Base-by-base conservation (phyloP, 1,140 invertebrate genomes). In the Holcopasites calliopsidis region DNA sequence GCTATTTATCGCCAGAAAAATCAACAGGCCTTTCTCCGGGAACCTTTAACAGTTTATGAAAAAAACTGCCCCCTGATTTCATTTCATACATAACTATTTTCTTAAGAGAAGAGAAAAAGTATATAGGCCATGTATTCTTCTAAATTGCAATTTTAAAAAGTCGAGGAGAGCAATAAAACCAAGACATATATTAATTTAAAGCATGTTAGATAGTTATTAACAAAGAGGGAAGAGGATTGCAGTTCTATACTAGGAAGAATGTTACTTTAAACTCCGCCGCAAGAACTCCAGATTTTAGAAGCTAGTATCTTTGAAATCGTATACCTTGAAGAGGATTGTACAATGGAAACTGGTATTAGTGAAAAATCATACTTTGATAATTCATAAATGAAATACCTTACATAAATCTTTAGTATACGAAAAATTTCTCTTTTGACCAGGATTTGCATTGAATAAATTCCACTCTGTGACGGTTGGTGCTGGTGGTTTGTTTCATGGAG, bases 181-280 rank as follows among this genome's bases (percentile, higher is more conserved):
- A 58, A 33, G 38, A 58, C 38, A 23, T 58, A 38, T n/a, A 38
- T 58, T 23, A 21, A 58, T 58, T 58, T 38, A 38, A 33, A 58
- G 5, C n/a, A 23, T 13, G 13, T 16, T 11, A 58, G 52, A 55
- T 31, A 23, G n/a, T 8, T 6, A 23, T 1, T 18, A 35, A 57
- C 7, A 57, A 16, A 33, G 11, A 58, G 23, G 23, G 10, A 26
- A 40, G 23, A 35, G 2, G 4, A 38, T 60, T 60, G 23, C 5
- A 40, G 6, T 38, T 38, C 18, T 1, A 38, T 58, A 49, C n/a
- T 23, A 38, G 38, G 21, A 10, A 26, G 23, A 58, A 21, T 38
- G 33, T 49, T 21, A 49, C 21, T 49, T 49, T 38, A 6, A 18
- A 23, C 7, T 23, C 2, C 16, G 11, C 7, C 31, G 28, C 13